Conservation (phyloP, 1,140 invertebrate species). For the Bradynema listronoti region DNA sequence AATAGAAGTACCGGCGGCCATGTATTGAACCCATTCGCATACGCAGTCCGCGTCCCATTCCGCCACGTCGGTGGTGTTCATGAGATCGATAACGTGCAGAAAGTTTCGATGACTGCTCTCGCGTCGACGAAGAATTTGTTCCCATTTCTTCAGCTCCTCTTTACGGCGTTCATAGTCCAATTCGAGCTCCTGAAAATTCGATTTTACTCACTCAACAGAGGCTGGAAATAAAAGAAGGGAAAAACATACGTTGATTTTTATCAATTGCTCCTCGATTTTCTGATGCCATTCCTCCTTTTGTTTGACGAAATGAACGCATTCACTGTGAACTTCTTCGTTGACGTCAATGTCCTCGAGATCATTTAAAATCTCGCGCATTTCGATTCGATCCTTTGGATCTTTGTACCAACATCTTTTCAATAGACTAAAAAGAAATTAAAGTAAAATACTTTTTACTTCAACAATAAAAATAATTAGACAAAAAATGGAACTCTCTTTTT, state of each 20-base stretch:
- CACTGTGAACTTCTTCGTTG: slow-evolving; percentile 36
- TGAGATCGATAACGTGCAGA: slow-evolving; percentile 24
- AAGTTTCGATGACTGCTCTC: slow-evolving; percentile 45
- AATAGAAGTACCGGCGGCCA: slow-evolving; percentile 11
- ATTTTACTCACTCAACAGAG: neutral
- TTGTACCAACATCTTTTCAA: slow-evolving; percentile 43
- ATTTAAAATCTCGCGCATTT: slow-evolving; percentile 39
- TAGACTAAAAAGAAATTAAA: slow-evolving; percentile 29
- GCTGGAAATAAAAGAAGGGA: slow-evolving; percentile 12
- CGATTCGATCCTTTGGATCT: slow-evolving; percentile 40
- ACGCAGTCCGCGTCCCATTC: slow-evolving; percentile 41
- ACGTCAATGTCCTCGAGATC: slow-evolving; percentile 32
- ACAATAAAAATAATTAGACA: too few species aligned
- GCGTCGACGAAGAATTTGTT: slow-evolving; percentile 28
- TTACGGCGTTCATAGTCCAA: slow-evolving; percentile 41
- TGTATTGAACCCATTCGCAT: slow-evolving; percentile 32
- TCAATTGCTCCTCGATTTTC: slow-evolving; percentile 39
- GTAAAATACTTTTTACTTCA: neutral
- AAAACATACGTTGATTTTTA: slow-evolving; percentile 35
- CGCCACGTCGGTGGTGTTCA: slow-evolving; percentile 20
- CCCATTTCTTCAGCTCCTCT: slow-evolving; percentile 40
- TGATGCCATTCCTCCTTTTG: slow-evolving; percentile 41
- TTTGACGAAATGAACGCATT: slow-evolving; percentile 41
- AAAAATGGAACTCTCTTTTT: too few species aligned
- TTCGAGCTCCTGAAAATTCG: slow-evolving; percentile 30